Base-by-base conservation (phyloP, 2,888 invertebrate species). In the Drosophila buzzatii region DNA sequence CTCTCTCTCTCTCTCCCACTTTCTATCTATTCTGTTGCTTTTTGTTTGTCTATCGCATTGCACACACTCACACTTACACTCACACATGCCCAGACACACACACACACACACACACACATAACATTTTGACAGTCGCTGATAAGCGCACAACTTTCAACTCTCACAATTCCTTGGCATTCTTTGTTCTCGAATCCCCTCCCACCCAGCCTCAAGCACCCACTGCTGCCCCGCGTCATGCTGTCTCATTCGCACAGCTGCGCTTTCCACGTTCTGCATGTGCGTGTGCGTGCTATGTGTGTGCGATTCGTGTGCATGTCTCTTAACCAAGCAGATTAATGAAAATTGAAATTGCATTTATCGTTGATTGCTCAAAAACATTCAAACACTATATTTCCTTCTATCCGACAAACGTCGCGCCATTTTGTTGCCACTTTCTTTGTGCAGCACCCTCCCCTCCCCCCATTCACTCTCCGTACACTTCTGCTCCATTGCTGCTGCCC, bases 271-370 rank as follows among this genome's bases (percentile, higher is more conserved):
- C 35, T 39, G 4, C 45, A 33, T 41, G n/a, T 37, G 37, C 12
- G 18, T 12, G 16, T 42, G 35, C 16, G 55, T 44, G 65, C 44
- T 16, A 8, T 42, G 16, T 23, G 23, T n/a, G 7, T 63, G 58
- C 47, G 58, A 60, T 76, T 52, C 45, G 49, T 66, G 52, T 62
- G 55, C 52, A 62, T 56, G 35, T 45, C 65, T 66, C 63, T 71
- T 61, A 55, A 44, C 79, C 53, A 39, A 70, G 58, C 69, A 61
- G 70, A 71, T 82, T 76, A 81, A 82, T 79, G 80, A 70, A 81
- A 70, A 78, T 73, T 71, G 66, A 67, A 81, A 81, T 78, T 58
- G 69, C 75, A 73, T 75, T 73, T 67, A 78, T 63, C 59, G 68
- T 37, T 72, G 58, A 70, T 68, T 45, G 67, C 39, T 60, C 57